These are phyloP conservation scores for Notospermus geniculatus DNA, from an alignment of 1,140 invertebrate genomes.

Conservation along the genomic window DNA sequence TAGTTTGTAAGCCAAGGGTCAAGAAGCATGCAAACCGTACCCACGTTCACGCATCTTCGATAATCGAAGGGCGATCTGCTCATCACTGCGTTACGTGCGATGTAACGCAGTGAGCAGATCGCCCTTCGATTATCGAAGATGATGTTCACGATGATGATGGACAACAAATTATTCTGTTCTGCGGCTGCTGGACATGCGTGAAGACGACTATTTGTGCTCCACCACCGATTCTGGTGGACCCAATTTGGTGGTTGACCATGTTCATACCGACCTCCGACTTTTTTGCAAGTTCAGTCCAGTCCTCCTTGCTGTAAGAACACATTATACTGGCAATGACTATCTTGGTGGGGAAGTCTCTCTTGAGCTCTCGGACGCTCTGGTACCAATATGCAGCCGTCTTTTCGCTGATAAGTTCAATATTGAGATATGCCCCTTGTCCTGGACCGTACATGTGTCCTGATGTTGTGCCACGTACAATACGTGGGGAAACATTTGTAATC, in stretches of 20 bases:
- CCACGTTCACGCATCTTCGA: no score
- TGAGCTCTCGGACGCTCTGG: slow-evolving; percentile 82
- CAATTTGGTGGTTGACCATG: no score
- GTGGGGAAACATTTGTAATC: slow-evolving; percentile 94
- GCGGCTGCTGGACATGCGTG: no score
- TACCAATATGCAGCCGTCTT: slow-evolving; percentile 94
- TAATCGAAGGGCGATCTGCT: no score
- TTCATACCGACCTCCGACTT: slow-evolving; percentile 70
- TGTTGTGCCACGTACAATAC: slow-evolving; percentile 90
- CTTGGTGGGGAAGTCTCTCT: slow-evolving; percentile 85
- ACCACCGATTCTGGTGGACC: no score
- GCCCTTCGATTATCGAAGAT: no score
- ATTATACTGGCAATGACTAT: slow-evolving; percentile 96
- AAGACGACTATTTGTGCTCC: no score
- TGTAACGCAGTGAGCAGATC: no score
- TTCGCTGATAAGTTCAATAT: slow-evolving; percentile 98
- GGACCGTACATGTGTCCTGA: slow-evolving; percentile 90
- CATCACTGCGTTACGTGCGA: no score
- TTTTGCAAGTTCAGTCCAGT: slow-evolving; percentile 82
- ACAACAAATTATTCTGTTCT: no score
- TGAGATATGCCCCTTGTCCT: slow-evolving; percentile 90
- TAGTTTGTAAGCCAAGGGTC: no score
- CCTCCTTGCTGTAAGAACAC: slow-evolving; percentile 82
- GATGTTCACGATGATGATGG: no score
- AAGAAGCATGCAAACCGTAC: background rate